These are phyloP conservation scores for Tragelaphus strepsiceros DNA, from an alignment of 2,113 vertebrate genomes.

Conservation along the genomic window DNA sequence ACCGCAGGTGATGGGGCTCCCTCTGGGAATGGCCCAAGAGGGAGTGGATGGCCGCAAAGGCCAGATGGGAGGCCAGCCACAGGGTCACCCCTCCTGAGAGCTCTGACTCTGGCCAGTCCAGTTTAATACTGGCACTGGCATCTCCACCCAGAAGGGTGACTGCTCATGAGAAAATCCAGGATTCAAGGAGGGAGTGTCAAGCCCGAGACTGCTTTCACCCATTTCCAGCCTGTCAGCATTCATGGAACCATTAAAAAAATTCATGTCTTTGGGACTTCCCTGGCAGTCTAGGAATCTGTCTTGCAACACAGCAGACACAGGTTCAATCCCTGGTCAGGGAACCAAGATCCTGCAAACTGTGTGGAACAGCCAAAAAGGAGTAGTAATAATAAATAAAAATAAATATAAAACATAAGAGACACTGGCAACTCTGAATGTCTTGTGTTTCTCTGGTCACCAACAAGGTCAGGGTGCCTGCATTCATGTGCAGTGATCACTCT, in stretches of 20 bases:
- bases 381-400: neutral
- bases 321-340: neutral
- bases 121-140: accelerated
- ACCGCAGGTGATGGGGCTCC: accelerated
- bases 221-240: neutral
- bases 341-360: neutral
- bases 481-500: neutral
- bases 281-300: neutral
- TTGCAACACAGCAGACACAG: accelerated
- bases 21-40: accelerated
- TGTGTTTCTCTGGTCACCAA: too few species aligned
- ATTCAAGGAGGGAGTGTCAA: neutral
- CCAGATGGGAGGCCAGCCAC: accelerated
- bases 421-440: neutral
- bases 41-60: accelerated
- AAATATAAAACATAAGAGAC: neutral
- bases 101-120: neutral
- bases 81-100: too few species aligned
- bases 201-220: neutral
- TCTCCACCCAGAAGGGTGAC: neutral
- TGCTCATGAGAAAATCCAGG: too few species aligned
- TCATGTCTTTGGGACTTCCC: neutral
- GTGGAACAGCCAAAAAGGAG: neutral
- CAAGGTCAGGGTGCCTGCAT: neutral
- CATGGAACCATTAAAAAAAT: neutral